A percentile compares a stretch with the other conserved stretches of the same genome.
These are phyloP conservation scores for Archips crataeganus DNA, from an alignment of 2,888 invertebrate genomes.

Conservation along the genomic window DNA sequence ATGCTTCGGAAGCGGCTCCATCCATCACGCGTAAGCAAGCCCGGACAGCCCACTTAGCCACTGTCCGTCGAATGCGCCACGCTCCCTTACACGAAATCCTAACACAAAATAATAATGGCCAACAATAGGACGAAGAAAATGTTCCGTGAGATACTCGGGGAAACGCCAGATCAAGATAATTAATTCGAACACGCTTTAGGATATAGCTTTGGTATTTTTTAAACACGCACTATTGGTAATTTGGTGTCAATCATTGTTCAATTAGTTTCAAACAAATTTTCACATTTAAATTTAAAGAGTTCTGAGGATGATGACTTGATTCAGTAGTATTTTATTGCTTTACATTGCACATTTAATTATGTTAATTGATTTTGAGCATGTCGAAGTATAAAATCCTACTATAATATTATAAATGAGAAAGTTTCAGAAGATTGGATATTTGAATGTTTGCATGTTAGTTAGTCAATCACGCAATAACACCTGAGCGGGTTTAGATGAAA, in stretches of 20 bases:
- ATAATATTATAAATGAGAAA: no score
- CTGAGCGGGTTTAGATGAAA: no score
- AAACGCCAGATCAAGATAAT: neutral
- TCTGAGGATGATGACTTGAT: no score
- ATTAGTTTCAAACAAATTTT: neutral
- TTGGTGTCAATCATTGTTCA: no score
- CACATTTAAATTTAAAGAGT: neutral
- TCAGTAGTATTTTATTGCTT: no score
- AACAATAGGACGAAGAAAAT: constrained; percentile 7
- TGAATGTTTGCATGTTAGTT: no score
- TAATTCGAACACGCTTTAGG: neutral
- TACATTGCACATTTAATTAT: no score
- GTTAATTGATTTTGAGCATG: no score
- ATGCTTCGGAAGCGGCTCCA: constrained; percentile 59
- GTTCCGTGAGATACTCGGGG: neutral
- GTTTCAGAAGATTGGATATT: no score
- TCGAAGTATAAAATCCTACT: no score
- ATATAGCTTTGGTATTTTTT: neutral
- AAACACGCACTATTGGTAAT: no score
- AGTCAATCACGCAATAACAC: no score
- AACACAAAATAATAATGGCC: constrained; percentile 15
- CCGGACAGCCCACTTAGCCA: constrained; percentile 79
- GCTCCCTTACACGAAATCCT: constrained; percentile 11
- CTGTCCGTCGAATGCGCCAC: constrained; percentile 58
- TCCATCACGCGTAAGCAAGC: constrained; percentile 75